phyloP scores from a whole-genome alignment of 2,113 vertebrate genomes.

The Apaloderma vittatum region DNA sequence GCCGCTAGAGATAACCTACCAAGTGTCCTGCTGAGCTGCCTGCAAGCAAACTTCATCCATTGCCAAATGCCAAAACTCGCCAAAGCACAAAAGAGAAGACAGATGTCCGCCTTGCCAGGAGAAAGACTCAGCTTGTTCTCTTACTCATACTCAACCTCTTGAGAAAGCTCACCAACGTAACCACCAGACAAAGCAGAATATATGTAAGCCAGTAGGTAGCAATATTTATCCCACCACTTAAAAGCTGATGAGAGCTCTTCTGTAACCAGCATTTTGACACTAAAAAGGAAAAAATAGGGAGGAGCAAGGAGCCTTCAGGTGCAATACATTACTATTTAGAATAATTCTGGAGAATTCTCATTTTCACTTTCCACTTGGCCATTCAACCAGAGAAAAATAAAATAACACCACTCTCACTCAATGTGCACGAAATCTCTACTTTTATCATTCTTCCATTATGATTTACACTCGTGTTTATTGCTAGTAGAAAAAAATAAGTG shows the following conservation, averaged over 20 bases:
- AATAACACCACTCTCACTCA: not conserved
- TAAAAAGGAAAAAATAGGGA: not conserved
- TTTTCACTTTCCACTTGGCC: not conserved
- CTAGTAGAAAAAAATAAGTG: not conserved
- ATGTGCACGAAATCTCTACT: not conserved
- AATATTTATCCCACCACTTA: not conserved
- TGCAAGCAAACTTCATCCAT: conserved; percentile 37
- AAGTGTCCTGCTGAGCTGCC: conserved; percentile 31
- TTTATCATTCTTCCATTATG: not conserved
- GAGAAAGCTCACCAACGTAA: not conserved
- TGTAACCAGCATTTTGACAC: not conserved
- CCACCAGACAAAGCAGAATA: not conserved
- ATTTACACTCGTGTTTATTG: not conserved
- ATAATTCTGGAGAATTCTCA: not conserved
- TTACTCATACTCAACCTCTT: not conserved
- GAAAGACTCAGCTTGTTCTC: not conserved
- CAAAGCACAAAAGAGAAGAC: conserved; percentile 33
- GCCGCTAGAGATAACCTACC: conserved; percentile 25
- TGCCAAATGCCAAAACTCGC: conserved; percentile 5
- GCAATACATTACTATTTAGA: not conserved
- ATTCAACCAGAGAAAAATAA: not conserved
- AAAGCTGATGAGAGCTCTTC: not conserved
- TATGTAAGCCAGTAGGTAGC: not conserved
- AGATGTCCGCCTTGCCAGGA: conserved; percentile 30
- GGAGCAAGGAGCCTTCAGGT: not conserved